Conservation (phyloP, 2,888 invertebrate species). For the Syrista parreyssii region DNA sequence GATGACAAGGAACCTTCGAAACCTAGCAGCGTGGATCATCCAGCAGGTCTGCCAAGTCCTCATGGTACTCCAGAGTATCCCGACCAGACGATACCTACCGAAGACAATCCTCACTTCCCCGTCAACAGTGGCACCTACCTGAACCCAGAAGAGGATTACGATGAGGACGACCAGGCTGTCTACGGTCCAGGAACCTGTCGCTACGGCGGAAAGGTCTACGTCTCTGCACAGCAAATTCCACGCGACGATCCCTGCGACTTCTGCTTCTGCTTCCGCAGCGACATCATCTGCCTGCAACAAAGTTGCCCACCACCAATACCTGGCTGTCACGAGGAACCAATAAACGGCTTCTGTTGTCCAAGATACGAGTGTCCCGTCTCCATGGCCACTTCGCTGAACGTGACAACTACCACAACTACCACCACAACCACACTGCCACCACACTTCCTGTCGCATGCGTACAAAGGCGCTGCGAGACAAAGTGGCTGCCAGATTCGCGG, state of each 20-base stretch:
- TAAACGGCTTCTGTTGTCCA: constrained; percentile 94
- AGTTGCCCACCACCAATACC: constrained; percentile 95
- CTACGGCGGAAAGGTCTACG: constrained; percentile 92
- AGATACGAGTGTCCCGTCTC: constrained; percentile 93
- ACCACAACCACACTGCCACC: constrained; percentile 84
- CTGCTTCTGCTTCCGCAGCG: constrained; percentile 96
- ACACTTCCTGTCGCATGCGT: constrained; percentile 83
- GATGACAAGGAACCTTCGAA: constrained; percentile 22
- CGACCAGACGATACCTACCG: constrained; percentile 45
- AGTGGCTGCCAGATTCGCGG: constrained; percentile 90
- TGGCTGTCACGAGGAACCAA: constrained; percentile 91
- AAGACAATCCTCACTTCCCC: constrained; percentile 58
- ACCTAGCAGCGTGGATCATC: constrained; percentile 10
- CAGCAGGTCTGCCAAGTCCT: constrained; percentile 11
- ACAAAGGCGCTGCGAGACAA: constrained; percentile 79
- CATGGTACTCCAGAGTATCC: constrained; percentile 41
- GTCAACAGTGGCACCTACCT: constrained; percentile 66
- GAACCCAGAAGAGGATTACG: constrained; percentile 74
- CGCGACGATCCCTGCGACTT: constrained; percentile 95
- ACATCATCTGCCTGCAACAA: constrained; percentile 94
- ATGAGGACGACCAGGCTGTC: constrained; percentile 79
- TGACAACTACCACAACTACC: constrained; percentile 89
- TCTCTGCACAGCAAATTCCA: constrained; percentile 94
- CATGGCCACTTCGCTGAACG: constrained; percentile 83
- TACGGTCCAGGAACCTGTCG: constrained; percentile 92